phyloP scores from a whole-genome alignment of 2,888 invertebrate genomes.

The Bellardia pandia region DNA sequence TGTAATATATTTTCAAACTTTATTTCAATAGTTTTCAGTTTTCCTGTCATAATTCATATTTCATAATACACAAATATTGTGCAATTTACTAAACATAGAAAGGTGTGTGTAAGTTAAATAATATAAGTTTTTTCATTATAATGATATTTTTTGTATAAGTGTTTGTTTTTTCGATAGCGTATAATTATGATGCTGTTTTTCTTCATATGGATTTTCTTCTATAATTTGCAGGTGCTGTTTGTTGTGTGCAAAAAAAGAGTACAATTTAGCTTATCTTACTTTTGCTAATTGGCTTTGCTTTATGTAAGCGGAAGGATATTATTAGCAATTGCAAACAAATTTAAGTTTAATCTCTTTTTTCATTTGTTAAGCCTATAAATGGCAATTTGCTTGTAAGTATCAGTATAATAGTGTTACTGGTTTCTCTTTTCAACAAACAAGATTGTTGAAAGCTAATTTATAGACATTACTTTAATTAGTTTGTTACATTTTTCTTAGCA shows the following conservation, averaged over 20 bases:
- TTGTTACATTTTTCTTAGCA: too few relatives aligned
- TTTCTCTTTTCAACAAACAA: background rate
- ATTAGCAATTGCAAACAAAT: background rate
- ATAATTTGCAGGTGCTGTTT: constrained; percentile 31
- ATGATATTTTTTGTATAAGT: background rate
- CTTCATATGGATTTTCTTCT: background rate
- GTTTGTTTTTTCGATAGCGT: background rate
- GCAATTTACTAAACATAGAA: background rate
- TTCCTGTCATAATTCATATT: constrained; percentile 39
- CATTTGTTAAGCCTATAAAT: background rate
- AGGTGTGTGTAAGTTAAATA: background rate
- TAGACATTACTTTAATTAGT: background rate
- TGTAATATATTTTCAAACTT: constrained; percentile 1
- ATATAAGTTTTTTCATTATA: constrained; percentile 28
- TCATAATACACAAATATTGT: background rate
- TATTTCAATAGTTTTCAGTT: constrained; percentile 15
- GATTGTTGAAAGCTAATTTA: background rate
- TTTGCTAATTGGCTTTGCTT: constrained; percentile 21
- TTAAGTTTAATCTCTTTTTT: background rate
- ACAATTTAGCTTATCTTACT: constrained; percentile 30
- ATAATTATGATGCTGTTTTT: constrained; percentile 28
- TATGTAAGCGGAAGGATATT: constrained; percentile 52
- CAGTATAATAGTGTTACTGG: background rate
- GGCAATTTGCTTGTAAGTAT: background rate
- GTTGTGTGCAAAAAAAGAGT: background rate